phyloP scores from a whole-genome alignment of 2,888 invertebrate genomes.

The Punctoribates punctum region DNA sequence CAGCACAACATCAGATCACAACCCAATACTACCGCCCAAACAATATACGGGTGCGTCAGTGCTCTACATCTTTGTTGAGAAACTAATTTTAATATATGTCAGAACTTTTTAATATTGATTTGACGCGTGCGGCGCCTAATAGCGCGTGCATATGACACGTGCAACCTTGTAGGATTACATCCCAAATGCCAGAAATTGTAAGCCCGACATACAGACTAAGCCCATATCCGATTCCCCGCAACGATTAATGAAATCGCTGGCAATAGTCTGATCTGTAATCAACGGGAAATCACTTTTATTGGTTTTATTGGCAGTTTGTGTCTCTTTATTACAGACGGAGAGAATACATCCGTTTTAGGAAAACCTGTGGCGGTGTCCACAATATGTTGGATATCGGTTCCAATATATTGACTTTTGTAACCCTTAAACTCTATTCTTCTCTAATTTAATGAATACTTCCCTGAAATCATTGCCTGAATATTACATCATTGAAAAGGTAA shows the following conservation, averaged over 20 bases:
- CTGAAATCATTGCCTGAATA: no score
- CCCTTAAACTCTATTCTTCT: no score
- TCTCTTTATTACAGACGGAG: constrained; percentile 11
- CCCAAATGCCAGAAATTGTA: neutral
- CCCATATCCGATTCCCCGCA: constrained; percentile 32
- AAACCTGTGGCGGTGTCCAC: constrained; percentile 16
- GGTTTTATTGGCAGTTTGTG: constrained; percentile 26
- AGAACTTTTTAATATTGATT: constrained; percentile 14
- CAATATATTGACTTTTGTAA: no score
- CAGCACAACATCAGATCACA: neutral
- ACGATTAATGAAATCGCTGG: constrained; percentile 32
- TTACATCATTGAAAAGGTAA: no score
- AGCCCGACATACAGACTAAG: constrained; percentile 1
- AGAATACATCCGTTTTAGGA: constrained; percentile 15
- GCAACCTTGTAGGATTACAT: constrained; percentile 10
- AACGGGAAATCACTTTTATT: constrained; percentile 36
- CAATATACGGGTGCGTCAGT: neutral
- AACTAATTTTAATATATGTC: constrained; percentile 4
- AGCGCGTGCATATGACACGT: constrained; percentile 13
- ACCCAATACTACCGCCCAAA: no score
- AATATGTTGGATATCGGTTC: no score
- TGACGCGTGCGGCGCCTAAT: neutral
- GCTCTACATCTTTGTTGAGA: neutral
- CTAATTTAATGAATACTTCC: no score
- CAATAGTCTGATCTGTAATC: constrained; percentile 27